Evolutionary conservation across 1,140 invertebrate genomes (phyloP), one percentile per base, ranked within the genome.

Genomic region (Ips typographus): DNA sequence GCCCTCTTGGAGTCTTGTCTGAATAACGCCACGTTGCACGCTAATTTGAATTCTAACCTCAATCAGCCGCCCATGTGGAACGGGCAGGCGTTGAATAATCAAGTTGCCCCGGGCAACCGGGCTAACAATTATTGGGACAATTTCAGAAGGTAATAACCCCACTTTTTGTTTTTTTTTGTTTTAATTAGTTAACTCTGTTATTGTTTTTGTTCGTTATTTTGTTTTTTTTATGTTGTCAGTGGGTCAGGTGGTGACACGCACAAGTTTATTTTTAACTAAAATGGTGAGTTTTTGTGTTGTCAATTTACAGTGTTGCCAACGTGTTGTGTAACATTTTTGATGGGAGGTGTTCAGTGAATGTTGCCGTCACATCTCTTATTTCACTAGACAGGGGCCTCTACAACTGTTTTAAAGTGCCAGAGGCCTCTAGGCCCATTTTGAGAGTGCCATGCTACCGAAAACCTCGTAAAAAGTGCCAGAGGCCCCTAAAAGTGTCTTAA

Each of bases 101-200:
- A 94, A 84, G 92, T 94, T 67, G 89, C 92, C 49, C 92, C 92
- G 7, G 91, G 92, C 38, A 93, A 91, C 79, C 83, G 92, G 69
- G 91, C 92, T 52, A 95, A 94, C 80, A 94, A 94, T 82, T 94
- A 94, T 81, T 94, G 91, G 92, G 93, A 95, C 76, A 94, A 94
- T 83, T 94, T 95, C 79, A 82, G 91, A 84, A 93, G 91, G 91
- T 92, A 88, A 86, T 40, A 63, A 63, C 22, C 22, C 22, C 22
- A 55, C 3, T 1, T n/a, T 55, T 55, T n/a, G 7, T 40, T n/a
- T 43, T 64, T 43, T 64, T 55, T 58, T 44, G 40, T 51, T 64
- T 57, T 40, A 40, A 65, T 70, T 63, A 4, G 52, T 55, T 49
- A 49, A 22, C 44, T 49, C 56, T 38, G 64, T 38, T 63, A 36